Conservation (phyloP, 2,797 vertebrate species). For the Helicolenus hilgendorfi region DNA sequence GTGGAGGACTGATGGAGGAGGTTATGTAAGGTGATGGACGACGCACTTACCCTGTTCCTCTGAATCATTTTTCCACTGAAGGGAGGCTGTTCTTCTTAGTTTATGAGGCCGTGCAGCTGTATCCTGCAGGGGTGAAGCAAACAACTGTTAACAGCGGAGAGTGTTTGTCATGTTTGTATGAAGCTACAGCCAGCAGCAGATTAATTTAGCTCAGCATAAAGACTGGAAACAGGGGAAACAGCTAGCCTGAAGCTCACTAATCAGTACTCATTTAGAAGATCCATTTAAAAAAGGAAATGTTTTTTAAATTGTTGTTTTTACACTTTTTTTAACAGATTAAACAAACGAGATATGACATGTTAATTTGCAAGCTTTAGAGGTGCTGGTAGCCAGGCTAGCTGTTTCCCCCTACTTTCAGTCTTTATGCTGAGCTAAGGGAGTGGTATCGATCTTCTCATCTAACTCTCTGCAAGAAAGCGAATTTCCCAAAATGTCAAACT, state of each 20-base stretch:
- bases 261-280: not conserved
- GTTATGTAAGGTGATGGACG: constrained; percentile 8
- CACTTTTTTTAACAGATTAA: too few species aligned
- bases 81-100: constrained; percentile 88
- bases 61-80: constrained; percentile 80
- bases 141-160: not conserved
- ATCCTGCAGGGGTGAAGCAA: constrained; percentile 87
- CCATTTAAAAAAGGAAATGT: too few species aligned
- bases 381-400: too few species aligned
- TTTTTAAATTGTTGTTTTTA: too few species aligned
- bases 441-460: not conserved
- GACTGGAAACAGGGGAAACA: not conserved
- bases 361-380: too few species aligned
- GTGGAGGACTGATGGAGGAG: not conserved
- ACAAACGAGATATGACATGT: too few species aligned
- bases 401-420: too few species aligned
- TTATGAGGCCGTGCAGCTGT: constrained; percentile 93
- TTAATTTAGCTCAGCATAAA: not conserved
- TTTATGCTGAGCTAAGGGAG: not conserved
- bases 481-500: not conserved
- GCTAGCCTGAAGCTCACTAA: not conserved
- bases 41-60: constrained; percentile 79
- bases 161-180: not conserved
- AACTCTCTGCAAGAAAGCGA: not conserved
- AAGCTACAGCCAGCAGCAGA: not conserved